A percentile compares a stretch with the other conserved stretches of the same genome.
phyloP scores from a whole-genome alignment of 2,113 vertebrate genomes.

The Clarias magur region DNA sequence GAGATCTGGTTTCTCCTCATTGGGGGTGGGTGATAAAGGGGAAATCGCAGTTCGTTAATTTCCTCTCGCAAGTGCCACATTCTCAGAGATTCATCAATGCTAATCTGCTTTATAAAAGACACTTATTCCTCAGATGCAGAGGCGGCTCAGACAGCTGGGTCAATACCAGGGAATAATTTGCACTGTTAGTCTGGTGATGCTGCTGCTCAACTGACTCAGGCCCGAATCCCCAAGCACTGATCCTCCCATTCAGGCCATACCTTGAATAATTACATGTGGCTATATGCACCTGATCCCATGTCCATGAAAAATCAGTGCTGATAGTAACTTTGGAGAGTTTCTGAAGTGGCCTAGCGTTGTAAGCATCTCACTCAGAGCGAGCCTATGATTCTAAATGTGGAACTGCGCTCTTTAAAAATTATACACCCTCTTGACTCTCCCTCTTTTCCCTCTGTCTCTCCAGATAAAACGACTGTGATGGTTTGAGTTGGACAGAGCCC shows the following conservation, averaged over 20 bases:
- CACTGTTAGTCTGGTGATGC: not conserved
- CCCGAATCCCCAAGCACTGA: not conserved
- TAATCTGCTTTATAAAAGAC: slow-evolving; percentile 53
- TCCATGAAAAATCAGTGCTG: not conserved
- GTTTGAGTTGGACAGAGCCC: not conserved
- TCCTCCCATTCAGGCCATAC: not conserved
- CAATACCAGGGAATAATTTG: slow-evolving; percentile 52
- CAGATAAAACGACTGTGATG: not conserved
- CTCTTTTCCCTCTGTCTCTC: not conserved
- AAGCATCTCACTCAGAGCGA: not conserved
- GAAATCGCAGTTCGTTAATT: not conserved
- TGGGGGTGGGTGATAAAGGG: not conserved
- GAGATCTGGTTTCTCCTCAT: not conserved
- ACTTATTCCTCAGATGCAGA: slow-evolving; percentile 50
- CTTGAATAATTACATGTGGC: not conserved
- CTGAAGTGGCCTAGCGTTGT: not conserved
- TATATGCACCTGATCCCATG: not conserved
- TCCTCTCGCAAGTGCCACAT: not conserved
- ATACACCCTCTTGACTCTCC: slow-evolving; percentile 2
- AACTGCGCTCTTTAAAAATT: slow-evolving; percentile 7
- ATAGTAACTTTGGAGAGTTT: not conserved
- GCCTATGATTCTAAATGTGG: not conserved
- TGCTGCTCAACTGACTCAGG: slow-evolving; percentile 12
- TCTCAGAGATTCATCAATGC: not conserved
- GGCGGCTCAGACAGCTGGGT: slow-evolving; percentile 41